Evolutionary conservation across 2,888 invertebrate genomes (phyloP), one percentile per base, ranked within the genome.

Genomic region (Perithous albicinctus): DNA sequence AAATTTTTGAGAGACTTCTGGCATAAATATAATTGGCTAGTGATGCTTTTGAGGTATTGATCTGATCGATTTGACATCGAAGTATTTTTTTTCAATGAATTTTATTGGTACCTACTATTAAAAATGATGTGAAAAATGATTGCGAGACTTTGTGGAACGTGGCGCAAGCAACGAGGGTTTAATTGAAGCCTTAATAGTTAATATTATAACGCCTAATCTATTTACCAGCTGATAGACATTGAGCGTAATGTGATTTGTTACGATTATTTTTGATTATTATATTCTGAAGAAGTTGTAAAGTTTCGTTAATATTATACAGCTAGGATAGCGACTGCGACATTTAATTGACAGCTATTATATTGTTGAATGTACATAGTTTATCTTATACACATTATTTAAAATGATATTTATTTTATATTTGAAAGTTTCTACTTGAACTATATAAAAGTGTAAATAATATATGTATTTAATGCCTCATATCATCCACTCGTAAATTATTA

Each of bases 341-440:
- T 66, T 64, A 20, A 18, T 48, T 51, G 38, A 20, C 73, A 15
- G n/a, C 35, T 64, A 85, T 74, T 84, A 82, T 77, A 83, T 88
- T 86, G 87, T 89, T 88, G 82, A 85, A 80, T 88, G 87, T 78
- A 90, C 74, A 90, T 89, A 90, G 72, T 85, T 88, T 84, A 75
- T 86, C 85, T 84, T 73, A 75, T 59, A 63, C 48, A 32, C 26
- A 73, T 85, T 88, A 88, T 89, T 90, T 86, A 85, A 87, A n/a
- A 86, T 80, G 38, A 86, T 86, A 85, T 90, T 88, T 88, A 87
- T 89, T 89, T 89, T 87, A 79, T 86, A 86, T 84, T 83, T 80
- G 77, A 84, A 69, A 69, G 73, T 87, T 84, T 85, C 79, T 86
- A 82, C 85, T 86, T 78, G 74, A 81, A 85, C 75, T 72, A 75